Conservation (phyloP, 2,888 invertebrate species). For the Torymus auratus region DNA sequence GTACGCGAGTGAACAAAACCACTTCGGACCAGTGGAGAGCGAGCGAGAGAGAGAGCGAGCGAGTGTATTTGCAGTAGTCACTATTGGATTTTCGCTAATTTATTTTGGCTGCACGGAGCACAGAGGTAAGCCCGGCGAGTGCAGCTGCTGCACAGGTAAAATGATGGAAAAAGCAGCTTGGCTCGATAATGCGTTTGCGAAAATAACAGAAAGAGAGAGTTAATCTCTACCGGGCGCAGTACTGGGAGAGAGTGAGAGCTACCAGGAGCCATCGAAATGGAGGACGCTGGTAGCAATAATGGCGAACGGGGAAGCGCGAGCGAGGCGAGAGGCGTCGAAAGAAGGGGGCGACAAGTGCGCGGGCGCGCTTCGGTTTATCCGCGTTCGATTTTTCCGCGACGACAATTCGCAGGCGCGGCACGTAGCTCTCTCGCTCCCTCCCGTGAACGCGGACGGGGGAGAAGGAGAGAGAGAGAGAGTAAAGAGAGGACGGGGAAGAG, state of each 20-base stretch:
- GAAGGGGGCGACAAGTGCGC: slow-evolving; percentile 54
- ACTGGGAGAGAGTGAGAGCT: neutral
- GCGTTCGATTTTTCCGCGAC: slow-evolving; percentile 77
- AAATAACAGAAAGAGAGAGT: too few species aligned
- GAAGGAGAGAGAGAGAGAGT: slow-evolving; percentile 60
- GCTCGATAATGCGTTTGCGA: neutral
- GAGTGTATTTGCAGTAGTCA: neutral
- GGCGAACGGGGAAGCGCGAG: slow-evolving; percentile 49
- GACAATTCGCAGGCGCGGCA: slow-evolving; percentile 76
- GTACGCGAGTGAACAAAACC: neutral
- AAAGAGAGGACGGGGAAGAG: slow-evolving; percentile 60
- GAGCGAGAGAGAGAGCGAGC: too few species aligned
- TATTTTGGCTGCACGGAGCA: neutral
- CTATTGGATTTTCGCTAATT: slow-evolving; percentile 7
- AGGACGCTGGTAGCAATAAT: slow-evolving; percentile 58
- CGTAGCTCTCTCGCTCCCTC: slow-evolving; percentile 52
- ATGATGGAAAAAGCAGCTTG: neutral
- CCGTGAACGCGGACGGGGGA: slow-evolving; percentile 57
- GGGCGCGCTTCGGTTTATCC: slow-evolving; percentile 74
- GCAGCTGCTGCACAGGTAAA: neutral
- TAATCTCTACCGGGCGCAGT: neutral
- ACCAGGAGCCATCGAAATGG: slow-evolving; percentile 56
- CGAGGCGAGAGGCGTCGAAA: slow-evolving; percentile 52
- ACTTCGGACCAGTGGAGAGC: too few species aligned
- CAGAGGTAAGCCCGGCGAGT: neutral